phyloP scores from a whole-genome alignment of 2,888 invertebrate genomes.

The Bruchidius siliquastri region DNA sequence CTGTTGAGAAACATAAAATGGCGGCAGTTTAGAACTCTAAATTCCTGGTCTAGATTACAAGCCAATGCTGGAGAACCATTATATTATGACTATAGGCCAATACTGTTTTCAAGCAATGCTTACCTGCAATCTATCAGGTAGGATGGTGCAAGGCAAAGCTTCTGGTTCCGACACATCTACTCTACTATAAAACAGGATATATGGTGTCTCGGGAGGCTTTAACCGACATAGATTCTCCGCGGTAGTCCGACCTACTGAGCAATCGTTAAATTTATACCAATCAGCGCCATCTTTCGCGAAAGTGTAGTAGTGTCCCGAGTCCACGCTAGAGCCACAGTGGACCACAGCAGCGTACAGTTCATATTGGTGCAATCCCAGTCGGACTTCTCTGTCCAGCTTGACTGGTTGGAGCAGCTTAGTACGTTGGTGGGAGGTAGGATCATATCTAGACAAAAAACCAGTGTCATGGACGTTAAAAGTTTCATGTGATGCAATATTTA shows the following conservation, averaged over 20 bases:
- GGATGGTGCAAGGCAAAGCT: constrained; percentile 30
- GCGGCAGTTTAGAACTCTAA: too few relatives aligned
- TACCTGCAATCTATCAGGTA: constrained; percentile 36
- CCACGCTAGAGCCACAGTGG: constrained; percentile 76
- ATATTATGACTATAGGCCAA: too few relatives aligned
- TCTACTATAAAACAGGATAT: constrained; percentile 72
- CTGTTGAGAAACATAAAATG: too few relatives aligned
- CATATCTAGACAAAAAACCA: constrained; percentile 51
- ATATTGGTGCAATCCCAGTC: constrained; percentile 57
- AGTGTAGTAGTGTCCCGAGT: constrained; percentile 82
- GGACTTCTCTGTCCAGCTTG: constrained; percentile 53
- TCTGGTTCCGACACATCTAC: constrained; percentile 37
- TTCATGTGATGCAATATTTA: too few relatives aligned
- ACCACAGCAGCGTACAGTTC: constrained; percentile 78
- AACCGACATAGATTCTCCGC: constrained; percentile 59
- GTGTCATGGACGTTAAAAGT: too few relatives aligned
- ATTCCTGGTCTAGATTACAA: too few relatives aligned
- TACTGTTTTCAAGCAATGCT: neutral
- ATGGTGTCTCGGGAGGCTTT: constrained; percentile 72
- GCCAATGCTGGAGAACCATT: too few relatives aligned
- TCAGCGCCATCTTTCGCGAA: constrained; percentile 64
- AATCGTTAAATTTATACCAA: constrained; percentile 83
- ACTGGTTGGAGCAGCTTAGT: constrained; percentile 70
- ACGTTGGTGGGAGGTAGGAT: constrained; percentile 65
- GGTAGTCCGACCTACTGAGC: constrained; percentile 59